Evolutionary conservation across 2,888 invertebrate genomes (phyloP).

Genomic region (Lepidochitona cinerea): DNA sequence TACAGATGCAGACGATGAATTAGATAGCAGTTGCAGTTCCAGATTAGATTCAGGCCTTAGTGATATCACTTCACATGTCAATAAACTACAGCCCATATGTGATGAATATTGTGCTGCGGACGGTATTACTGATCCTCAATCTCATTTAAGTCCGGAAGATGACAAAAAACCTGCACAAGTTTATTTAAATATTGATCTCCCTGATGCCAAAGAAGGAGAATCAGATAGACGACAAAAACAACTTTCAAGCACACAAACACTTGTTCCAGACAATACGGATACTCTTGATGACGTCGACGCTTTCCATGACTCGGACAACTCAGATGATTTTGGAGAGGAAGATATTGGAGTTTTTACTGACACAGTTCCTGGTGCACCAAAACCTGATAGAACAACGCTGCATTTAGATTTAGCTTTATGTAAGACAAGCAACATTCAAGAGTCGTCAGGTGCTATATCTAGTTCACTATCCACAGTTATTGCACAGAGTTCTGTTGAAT

Average conservation of each 20-base stretch:
- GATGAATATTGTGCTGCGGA: not conserved
- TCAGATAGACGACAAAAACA: not conserved
- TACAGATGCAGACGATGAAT: slow-evolving; percentile 55
- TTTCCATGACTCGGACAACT: too few species aligned
- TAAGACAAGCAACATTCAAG: not conserved
- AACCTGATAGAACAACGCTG: not conserved
- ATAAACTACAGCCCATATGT: not conserved
- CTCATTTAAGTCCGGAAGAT: not conserved
- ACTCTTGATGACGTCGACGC: not conserved
- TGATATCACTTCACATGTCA: not conserved
- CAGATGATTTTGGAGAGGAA: too few species aligned
- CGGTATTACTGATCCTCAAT: not conserved
- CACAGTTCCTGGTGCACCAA: too few species aligned
- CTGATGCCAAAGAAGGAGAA: not conserved
- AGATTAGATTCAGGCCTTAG: slow-evolving; percentile 8
- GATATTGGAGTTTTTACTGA: too few species aligned
- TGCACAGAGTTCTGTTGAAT: not conserved
- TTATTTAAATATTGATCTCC: not conserved
- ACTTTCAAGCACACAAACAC: not conserved
- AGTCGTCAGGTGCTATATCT: too few species aligned
- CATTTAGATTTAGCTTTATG: not conserved
- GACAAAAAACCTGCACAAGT: not conserved
- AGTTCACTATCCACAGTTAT: not conserved
- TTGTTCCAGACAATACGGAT: not conserved
- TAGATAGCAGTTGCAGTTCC: slow-evolving; percentile 23